These are phyloP conservation scores for Hypena proboscidalis DNA, from an alignment of 2,888 invertebrate genomes.

Conservation along the genomic window DNA sequence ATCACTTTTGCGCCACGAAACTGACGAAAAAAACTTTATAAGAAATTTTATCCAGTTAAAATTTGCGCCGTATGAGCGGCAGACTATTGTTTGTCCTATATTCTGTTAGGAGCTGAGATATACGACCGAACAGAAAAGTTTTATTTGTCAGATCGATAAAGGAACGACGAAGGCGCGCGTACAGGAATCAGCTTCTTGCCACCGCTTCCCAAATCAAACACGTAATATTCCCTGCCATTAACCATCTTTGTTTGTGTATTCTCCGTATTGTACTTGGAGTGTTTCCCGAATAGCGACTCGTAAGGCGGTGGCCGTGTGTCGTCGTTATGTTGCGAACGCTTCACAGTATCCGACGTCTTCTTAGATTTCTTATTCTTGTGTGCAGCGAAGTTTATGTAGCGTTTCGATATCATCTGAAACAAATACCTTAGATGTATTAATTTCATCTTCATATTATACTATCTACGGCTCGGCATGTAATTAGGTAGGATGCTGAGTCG, in stretches of 20 bases:
- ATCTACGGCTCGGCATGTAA: too few species aligned
- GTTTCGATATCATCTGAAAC: slow-evolving; percentile 62
- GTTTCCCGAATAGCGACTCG: slow-evolving; percentile 83
- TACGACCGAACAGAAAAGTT: too few species aligned
- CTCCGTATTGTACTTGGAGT: slow-evolving; percentile 55
- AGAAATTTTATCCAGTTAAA: too few species aligned
- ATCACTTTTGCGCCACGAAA: too few species aligned
- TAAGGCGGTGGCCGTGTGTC: slow-evolving; percentile 88
- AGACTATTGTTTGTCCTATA: too few species aligned
- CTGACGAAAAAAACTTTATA: too few species aligned
- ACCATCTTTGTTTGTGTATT: slow-evolving; percentile 84
- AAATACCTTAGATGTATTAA: too few species aligned
- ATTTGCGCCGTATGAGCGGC: too few species aligned
- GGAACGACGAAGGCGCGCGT: slow-evolving; percentile 90
- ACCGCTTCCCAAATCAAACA: slow-evolving; percentile 86
- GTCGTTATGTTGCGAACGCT: slow-evolving; percentile 44
- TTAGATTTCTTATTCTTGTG: slow-evolving; percentile 25
- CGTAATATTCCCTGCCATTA: slow-evolving; percentile 92
- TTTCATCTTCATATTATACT: too few species aligned
- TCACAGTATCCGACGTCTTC: slow-evolving; percentile 37
- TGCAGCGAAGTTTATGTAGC: slow-evolving; percentile 50
- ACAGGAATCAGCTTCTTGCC: slow-evolving; percentile 89
- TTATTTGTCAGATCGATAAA: slow-evolving; percentile 84
- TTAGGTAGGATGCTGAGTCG: too few species aligned
- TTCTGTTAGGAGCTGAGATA: too few species aligned